A percentile compares a stretch with the other conserved stretches of the same genome.
These are phyloP conservation scores for Moxostoma hubbsi DNA, from an alignment of 2,797 vertebrate species.

Conservation along the genomic window DNA sequence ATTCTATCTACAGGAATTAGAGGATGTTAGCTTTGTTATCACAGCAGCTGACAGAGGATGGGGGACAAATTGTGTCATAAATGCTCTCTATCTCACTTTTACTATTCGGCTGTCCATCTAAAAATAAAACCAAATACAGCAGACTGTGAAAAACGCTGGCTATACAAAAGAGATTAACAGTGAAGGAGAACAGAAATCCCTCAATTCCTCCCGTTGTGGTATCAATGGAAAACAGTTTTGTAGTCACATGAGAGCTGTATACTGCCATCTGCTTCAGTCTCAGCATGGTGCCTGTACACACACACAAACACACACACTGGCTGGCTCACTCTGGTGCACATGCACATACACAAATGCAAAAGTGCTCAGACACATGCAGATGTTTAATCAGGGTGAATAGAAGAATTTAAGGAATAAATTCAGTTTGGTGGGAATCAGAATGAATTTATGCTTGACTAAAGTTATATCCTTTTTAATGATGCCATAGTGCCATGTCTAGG, in stretches of 20 bases:
- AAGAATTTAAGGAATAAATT: slow-evolving; percentile 73
- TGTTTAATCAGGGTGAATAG: slow-evolving; percentile 76
- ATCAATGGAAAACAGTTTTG: slow-evolving; percentile 63
- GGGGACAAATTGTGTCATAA: slow-evolving; percentile 56
- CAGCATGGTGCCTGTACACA: slow-evolving; percentile 70
- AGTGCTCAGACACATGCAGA: slow-evolving; percentile 46
- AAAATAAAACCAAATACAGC: slow-evolving; percentile 27
- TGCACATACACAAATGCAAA: background rate
- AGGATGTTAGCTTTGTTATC: slow-evolving; percentile 79
- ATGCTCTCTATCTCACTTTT: slow-evolving; percentile 27
- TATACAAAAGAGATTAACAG: slow-evolving; percentile 61
- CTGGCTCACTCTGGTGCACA: slow-evolving; percentile 66
- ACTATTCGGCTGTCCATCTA: slow-evolving; percentile 31
- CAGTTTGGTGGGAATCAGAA: slow-evolving; percentile 59
- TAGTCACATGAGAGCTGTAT: slow-evolving; percentile 74
- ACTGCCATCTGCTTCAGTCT: slow-evolving; percentile 79
- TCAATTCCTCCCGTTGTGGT: slow-evolving; percentile 64
- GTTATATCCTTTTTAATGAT: slow-evolving; percentile 64
- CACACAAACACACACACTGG: slow-evolving; percentile 53
- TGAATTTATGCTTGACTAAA: slow-evolving; percentile 61
- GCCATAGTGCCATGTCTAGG: slow-evolving; percentile 71
- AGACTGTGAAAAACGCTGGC: slow-evolving; percentile 51
- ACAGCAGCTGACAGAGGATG: slow-evolving; percentile 76
- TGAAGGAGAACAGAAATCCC: slow-evolving; percentile 59
- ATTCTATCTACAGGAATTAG: slow-evolving; percentile 87